Percentiles rank a stretch among this genome's conserved stretches.
Evolutionary conservation across 64 coral and sea anemone species (phyloP).

Genomic region (Pocillopora damicornis): DNA sequence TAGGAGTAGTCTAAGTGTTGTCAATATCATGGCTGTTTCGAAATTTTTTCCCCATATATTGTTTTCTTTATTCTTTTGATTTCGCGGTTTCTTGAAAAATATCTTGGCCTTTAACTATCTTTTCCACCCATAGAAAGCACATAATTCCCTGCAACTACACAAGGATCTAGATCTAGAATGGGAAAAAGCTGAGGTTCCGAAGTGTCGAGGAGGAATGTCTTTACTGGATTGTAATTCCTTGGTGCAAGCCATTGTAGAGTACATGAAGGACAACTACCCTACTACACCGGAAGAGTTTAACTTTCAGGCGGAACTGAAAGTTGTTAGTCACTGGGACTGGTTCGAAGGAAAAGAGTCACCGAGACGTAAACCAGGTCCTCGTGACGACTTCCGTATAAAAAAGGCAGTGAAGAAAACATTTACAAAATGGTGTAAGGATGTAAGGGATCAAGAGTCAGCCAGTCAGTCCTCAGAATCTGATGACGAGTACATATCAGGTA

Average conservation of each 20-base stretch:
- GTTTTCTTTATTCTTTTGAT: no score
- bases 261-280: not conserved
- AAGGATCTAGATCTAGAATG: not conserved
- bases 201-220: not conserved
- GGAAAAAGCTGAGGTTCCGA: not conserved
- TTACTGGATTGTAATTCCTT: not conserved
- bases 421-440: not conserved
- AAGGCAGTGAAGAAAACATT: not conserved
- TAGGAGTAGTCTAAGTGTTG: no score
- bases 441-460: not conserved
- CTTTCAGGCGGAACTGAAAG: conserved; percentile 4
- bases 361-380: not conserved
- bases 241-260: not conserved
- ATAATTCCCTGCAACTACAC: not conserved
- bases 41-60: no score
- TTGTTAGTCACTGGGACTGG: not conserved
- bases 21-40: no score
- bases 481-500: not conserved
- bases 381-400: not conserved
- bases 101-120: no score
- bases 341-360: not conserved
- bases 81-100: no score
- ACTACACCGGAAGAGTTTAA: not conserved
- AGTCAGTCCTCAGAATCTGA: no score
- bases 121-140: no score